Conservation (phyloP, 2,888 invertebrate genomes). For the Cyclophora punctaria region DNA sequence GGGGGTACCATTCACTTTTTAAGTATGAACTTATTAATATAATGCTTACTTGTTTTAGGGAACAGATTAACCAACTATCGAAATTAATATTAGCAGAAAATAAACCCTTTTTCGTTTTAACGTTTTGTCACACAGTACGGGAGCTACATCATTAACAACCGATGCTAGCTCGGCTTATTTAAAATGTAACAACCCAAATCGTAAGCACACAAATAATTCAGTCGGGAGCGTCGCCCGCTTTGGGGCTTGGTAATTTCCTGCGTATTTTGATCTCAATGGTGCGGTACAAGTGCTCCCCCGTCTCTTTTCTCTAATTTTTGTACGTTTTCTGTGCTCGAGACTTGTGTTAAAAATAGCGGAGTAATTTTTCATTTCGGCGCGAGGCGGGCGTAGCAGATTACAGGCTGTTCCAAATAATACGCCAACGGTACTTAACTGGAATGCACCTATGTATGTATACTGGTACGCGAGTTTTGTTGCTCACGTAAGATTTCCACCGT, state of each 20-base stretch:
- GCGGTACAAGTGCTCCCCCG: conserved; percentile 71
- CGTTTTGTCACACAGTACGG: no score
- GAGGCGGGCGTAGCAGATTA: conserved; percentile 71
- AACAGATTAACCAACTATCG: no score
- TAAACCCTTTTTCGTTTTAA: no score
- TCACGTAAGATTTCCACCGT: conserved; percentile 50
- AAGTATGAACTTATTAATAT: no score
- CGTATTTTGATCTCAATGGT: conserved; percentile 74
- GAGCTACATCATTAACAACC: conserved; percentile 46
- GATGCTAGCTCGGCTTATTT: conserved; percentile 63
- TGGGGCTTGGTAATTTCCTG: conserved; percentile 67
- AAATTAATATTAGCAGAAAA: no score
- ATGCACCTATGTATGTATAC: conserved; percentile 47
- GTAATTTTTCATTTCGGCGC: conserved; percentile 73
- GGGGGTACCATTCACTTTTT: no score
- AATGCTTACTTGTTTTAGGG: no score
- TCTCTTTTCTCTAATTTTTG: conserved; percentile 72
- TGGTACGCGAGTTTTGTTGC: conserved; percentile 44
- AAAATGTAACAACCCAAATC: conserved; percentile 65
- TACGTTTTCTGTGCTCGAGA: conserved; percentile 69
- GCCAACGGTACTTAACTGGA: conserved; percentile 62
- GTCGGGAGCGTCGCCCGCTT: conserved; percentile 45
- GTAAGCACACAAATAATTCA: conserved; percentile 67
- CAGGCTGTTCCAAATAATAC: conserved; percentile 70
- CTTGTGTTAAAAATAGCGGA: conserved; percentile 70